Evolutionary conservation across 2,113 vertebrate genomes (phyloP).

Genomic region (Semicossyphus pulcher): DNA sequence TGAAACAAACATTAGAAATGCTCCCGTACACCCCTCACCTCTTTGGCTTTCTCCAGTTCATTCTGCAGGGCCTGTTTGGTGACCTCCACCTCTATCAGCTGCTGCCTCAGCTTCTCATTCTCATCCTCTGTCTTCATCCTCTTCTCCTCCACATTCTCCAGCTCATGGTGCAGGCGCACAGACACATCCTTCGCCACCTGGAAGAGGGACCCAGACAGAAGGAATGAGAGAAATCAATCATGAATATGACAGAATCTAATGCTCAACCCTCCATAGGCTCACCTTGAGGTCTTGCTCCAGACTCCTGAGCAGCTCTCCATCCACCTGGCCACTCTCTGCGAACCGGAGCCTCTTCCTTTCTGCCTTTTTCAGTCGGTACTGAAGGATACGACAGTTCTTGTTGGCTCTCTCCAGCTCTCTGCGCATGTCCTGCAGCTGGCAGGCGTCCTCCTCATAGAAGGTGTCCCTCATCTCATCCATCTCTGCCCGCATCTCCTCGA

Average conservation of each 20-base stretch:
- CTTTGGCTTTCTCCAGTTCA: constrained; percentile 95
- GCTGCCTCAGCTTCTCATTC: constrained; percentile 95
- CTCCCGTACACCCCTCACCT: constrained; percentile 84
- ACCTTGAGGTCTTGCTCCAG: constrained; percentile 99
- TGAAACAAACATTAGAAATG: background rate
- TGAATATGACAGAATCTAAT: no score
- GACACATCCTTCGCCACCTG: constrained; percentile 99
- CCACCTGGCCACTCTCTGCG: constrained; percentile 93
- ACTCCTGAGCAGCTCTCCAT: constrained; percentile 93
- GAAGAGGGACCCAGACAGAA: background rate
- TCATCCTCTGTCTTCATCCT: constrained; percentile 96
- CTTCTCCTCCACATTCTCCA: constrained; percentile 98
- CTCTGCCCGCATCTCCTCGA: constrained; percentile 96
- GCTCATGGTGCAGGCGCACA: constrained; percentile 95
- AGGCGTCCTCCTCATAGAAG: constrained; percentile 98
- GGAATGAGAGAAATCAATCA: background rate
- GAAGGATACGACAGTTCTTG: constrained; percentile 98
- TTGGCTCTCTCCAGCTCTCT: constrained; percentile 97
- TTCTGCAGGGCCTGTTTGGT: constrained; percentile 96
- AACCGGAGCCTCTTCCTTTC: constrained; percentile 94
- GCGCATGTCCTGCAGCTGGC: constrained; percentile 98
- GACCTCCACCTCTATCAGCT: constrained; percentile 96
- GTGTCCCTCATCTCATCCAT: constrained; percentile 99
- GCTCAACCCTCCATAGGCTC: background rate
- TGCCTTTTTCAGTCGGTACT: constrained; percentile 97